A percentile compares a stretch with the other conserved stretches of the same genome.
These are phyloP conservation scores for Aeoliscus strigatus DNA, from an alignment of 2,797 vertebrate species.

Conservation along the genomic window DNA sequence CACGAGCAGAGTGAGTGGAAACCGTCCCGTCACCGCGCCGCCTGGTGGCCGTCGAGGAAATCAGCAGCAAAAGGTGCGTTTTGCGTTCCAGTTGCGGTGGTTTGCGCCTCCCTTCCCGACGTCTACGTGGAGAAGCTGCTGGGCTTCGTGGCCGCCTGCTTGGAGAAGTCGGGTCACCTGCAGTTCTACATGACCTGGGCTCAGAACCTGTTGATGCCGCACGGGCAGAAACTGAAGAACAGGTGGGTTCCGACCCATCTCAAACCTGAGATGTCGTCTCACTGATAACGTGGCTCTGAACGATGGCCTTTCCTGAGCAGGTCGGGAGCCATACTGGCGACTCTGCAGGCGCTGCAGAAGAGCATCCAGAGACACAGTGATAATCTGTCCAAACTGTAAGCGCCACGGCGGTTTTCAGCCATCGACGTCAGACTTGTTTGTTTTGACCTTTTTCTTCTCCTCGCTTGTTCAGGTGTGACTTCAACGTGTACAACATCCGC, in stretches of 20 bases:
- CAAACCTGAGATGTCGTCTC: too few relatives aligned
- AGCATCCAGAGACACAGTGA: constrained; percentile 87
- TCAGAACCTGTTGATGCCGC: constrained; percentile 81
- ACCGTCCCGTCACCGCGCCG: neutral
- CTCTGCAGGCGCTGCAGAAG: constrained; percentile 89
- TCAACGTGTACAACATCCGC: constrained; percentile 90
- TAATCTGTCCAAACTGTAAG: constrained; percentile 87
- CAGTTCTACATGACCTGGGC: constrained; percentile 94
- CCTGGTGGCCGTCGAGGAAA: neutral
- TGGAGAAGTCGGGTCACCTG: constrained; percentile 86
- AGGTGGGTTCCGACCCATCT: constrained; percentile 64
- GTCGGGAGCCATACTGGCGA: constrained; percentile 80
- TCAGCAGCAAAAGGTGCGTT: too few relatives aligned
- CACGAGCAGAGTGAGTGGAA: constrained; percentile 76
- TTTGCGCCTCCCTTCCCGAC: constrained; percentile 86
- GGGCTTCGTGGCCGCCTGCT: constrained; percentile 80
- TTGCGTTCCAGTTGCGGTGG: constrained; percentile 75
- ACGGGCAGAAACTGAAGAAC: constrained; percentile 89
- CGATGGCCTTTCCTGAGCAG: constrained; percentile 55
- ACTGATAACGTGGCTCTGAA: too few relatives aligned
- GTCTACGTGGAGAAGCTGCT: constrained; percentile 89
- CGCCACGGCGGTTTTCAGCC: too few relatives aligned
- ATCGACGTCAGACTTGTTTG: too few relatives aligned
- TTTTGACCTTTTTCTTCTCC: neutral
- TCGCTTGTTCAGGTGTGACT: constrained; percentile 83